These are phyloP conservation scores for Bettongia penicillata DNA, from an alignment of 2,113 vertebrate genomes.

Conservation along the genomic window DNA sequence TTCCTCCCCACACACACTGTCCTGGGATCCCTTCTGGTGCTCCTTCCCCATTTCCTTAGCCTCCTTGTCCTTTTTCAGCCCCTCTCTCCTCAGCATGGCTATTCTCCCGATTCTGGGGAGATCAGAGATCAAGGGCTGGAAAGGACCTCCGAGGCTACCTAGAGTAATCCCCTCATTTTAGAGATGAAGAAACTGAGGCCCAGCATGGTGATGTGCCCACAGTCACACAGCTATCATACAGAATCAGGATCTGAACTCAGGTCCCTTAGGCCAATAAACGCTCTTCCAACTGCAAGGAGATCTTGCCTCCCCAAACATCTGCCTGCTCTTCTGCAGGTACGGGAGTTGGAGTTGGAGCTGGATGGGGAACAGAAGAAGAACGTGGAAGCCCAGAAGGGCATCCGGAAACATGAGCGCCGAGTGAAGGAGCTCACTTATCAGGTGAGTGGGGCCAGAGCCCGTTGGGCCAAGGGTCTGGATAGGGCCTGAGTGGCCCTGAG, in stretches of 20 bases:
- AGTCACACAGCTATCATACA: not conserved
- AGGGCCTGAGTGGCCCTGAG: not conserved
- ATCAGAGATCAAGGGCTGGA: not conserved
- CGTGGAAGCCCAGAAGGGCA: slow-evolving; percentile 91
- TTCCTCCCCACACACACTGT: not conserved
- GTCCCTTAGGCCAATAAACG: not conserved
- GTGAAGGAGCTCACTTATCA: slow-evolving; percentile 94
- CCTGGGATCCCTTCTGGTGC: not conserved
- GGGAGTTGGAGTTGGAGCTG: slow-evolving; percentile 93
- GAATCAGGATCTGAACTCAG: too few relatives aligned
- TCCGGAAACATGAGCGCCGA: slow-evolving; percentile 91
- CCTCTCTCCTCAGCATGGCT: not conserved
- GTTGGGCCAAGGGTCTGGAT: not conserved
- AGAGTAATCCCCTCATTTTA: not conserved
- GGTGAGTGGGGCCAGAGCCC: slow-evolving; percentile 74
- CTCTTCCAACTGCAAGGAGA: not conserved
- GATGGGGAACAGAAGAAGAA: slow-evolving; percentile 91
- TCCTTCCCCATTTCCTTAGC: not conserved
- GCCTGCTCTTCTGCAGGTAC: slow-evolving; percentile 82
- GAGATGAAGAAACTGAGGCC: not conserved
- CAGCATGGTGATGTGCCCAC: not conserved
- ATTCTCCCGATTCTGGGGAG: not conserved
- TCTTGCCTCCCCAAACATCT: not conserved
- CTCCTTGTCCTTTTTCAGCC: not conserved
- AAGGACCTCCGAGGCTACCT: not conserved